Conservation (phyloP, 2,113 vertebrate species). For the Tonatia bakeri region DNA sequence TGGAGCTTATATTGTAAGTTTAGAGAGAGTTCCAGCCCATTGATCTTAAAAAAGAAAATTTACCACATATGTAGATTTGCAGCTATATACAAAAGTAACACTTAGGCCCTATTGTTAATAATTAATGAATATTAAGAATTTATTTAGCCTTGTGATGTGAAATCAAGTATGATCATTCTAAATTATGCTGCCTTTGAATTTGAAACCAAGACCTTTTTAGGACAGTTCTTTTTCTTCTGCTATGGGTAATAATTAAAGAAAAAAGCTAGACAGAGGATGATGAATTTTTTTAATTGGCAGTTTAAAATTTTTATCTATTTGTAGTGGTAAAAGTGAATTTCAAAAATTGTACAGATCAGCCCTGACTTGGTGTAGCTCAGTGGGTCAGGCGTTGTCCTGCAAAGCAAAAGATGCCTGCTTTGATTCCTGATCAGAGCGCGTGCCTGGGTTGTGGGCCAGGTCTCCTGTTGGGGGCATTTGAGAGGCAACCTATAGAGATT, state of each 20-base stretch:
- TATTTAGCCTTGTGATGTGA: constrained; percentile 36
- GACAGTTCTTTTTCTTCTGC: constrained; percentile 27
- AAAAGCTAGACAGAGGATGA: not conserved
- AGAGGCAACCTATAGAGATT: too few species aligned
- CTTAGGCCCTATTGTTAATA: constrained; percentile 12
- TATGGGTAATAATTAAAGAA: constrained; percentile 28
- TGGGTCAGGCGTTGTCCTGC: too few species aligned
- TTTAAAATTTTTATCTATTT: not conserved
- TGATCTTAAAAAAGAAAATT: not conserved
- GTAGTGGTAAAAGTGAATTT: constrained; percentile 10
- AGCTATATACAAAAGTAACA: not conserved
- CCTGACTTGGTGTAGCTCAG: too few species aligned
- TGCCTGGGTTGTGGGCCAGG: too few species aligned
- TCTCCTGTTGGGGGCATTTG: too few species aligned
- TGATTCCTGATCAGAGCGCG: too few species aligned
- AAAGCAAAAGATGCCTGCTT: too few species aligned
- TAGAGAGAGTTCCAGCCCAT: not conserved
- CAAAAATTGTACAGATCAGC: not conserved
- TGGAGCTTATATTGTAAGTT: constrained; percentile 45
- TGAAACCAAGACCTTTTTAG: constrained; percentile 45
- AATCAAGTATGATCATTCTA: constrained; percentile 7
- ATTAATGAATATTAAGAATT: constrained; percentile 43
- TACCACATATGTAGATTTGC: constrained; percentile 23
- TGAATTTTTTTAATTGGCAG: constrained; percentile 36
- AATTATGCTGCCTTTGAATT: constrained; percentile 26